Percentiles rank a stretch among this genome's conserved stretches.
Conservation (phyloP, 2,888 invertebrate species). For the Eupeodes latifasciatus region DNA sequence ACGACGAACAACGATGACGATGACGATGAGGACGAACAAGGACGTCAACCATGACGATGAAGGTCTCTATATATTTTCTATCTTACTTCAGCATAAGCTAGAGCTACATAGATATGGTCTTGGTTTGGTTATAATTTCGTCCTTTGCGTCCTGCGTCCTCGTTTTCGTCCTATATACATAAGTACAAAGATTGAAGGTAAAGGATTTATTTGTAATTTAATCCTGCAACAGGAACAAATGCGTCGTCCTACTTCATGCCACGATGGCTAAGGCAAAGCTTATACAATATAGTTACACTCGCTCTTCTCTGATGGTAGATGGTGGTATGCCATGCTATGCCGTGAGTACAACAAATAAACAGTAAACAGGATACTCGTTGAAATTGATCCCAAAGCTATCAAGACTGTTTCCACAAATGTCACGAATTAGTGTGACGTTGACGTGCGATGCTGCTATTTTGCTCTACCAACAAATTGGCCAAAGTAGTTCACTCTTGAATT, state of each 20-base stretch:
- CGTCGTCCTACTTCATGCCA: constrained; percentile 73
- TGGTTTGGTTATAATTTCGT: neutral
- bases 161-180: neutral
- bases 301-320: neutral
- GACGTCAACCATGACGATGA: neutral
- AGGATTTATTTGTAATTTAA: constrained; percentile 72
- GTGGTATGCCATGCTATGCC: neutral
- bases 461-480: constrained; percentile 21
- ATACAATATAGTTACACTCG: neutral
- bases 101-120: neutral
- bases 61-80: neutral
- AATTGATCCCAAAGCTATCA: constrained; percentile 61
- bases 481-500: constrained; percentile 62
- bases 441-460: neutral
- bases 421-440: constrained; percentile 55
- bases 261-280: constrained; percentile 61
- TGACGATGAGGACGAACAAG: too few species aligned
- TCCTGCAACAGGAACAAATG: constrained; percentile 71
- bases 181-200: constrained; percentile 37
- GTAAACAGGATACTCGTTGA: constrained; percentile 68
- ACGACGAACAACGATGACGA: neutral
- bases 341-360: constrained; percentile 66
- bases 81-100: constrained; percentile 3
- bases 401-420: constrained; percentile 66
- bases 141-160: too few species aligned